phyloP scores from a whole-genome alignment of 2,888 invertebrate species.

The Meloe dianella region DNA sequence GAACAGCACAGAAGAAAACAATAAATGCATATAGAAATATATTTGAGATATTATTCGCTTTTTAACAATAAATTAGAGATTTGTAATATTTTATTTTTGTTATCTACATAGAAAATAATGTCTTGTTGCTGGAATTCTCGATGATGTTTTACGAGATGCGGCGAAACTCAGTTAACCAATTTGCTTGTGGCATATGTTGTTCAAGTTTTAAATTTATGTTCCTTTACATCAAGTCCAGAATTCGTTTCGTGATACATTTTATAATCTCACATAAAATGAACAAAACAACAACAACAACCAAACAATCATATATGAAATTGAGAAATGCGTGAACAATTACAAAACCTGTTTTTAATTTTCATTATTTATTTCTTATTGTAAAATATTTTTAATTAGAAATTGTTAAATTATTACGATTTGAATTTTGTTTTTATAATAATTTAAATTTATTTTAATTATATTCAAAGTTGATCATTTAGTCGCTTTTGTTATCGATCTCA shows the following conservation, averaged over 20 bases:
- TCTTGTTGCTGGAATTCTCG: conserved; percentile 12
- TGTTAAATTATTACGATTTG: not conserved
- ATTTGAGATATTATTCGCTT: conserved; percentile 1
- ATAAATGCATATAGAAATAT: not conserved
- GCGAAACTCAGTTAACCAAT: conserved; percentile 12
- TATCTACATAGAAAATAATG: conserved; percentile 9
- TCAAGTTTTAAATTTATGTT: conserved; percentile 12
- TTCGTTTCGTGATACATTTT: conserved; percentile 13
- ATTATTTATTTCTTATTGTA: not conserved
- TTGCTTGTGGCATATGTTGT: conserved; percentile 13
- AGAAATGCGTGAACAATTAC: conserved; percentile 10
- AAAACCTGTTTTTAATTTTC: not conserved
- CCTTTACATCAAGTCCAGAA: conserved; percentile 10
- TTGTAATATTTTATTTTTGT: conserved; percentile 4
- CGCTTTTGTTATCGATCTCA: not conserved
- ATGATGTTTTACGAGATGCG: conserved; percentile 13
- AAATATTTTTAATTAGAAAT: not conserved
- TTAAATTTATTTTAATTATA: not conserved
- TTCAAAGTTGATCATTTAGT: not conserved
- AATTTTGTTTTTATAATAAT: not conserved
- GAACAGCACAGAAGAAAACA: not conserved
- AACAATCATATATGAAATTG: conserved; percentile 4
- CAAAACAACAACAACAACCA: not conserved
- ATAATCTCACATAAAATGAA: conserved; percentile 8
- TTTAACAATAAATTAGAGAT: conserved; percentile 3